Conservation (phyloP, 2,888 invertebrate species). For the Criorhina ranunculi region DNA sequence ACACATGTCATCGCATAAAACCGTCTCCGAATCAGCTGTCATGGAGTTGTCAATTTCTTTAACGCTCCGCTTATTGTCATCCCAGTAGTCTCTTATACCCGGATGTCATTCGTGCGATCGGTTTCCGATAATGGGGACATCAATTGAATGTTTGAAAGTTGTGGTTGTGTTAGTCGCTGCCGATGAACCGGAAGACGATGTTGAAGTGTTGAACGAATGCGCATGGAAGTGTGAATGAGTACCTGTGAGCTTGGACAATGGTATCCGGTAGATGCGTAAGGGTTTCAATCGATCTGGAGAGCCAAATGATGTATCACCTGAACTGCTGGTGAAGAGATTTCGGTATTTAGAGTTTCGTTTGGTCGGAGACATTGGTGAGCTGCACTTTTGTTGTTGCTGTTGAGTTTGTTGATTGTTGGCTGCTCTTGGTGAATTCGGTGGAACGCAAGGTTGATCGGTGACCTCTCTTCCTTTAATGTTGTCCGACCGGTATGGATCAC, state of each 20-base stretch:
- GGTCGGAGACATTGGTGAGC: slow-evolving; percentile 80
- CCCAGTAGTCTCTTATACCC: slow-evolving; percentile 26
- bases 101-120: slow-evolving; percentile 69
- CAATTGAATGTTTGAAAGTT: slow-evolving; percentile 67
- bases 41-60: slow-evolving; percentile 31
- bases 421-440: slow-evolving; percentile 80
- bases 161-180: slow-evolving; percentile 64
- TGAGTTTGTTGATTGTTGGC: slow-evolving; percentile 63
- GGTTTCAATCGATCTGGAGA: slow-evolving; percentile 81
- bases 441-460: slow-evolving; percentile 76
- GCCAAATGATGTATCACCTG: slow-evolving; percentile 64
- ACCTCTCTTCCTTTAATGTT: slow-evolving; percentile 63
- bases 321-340: slow-evolving; percentile 77
- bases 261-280: slow-evolving; percentile 81
- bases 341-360: slow-evolving; percentile 80
- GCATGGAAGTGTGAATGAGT: slow-evolving; percentile 81
- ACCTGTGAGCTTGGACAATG: slow-evolving; percentile 80
- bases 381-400: slow-evolving; percentile 55
- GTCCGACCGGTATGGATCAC: slow-evolving; percentile 79
- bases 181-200: slow-evolving; percentile 63
- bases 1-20: slow-evolving; percentile 67
- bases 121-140: slow-evolving; percentile 49
- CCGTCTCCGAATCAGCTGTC: slow-evolving; percentile 42
- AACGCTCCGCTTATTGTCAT: slow-evolving; percentile 41
- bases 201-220: slow-evolving; percentile 78